Percentiles rank a stretch among this genome's conserved stretches.
phyloP scores from a whole-genome alignment of 30 jellyfish, hydroid and myxozoan genomes.

The Pseudorhiza aurosa region DNA sequence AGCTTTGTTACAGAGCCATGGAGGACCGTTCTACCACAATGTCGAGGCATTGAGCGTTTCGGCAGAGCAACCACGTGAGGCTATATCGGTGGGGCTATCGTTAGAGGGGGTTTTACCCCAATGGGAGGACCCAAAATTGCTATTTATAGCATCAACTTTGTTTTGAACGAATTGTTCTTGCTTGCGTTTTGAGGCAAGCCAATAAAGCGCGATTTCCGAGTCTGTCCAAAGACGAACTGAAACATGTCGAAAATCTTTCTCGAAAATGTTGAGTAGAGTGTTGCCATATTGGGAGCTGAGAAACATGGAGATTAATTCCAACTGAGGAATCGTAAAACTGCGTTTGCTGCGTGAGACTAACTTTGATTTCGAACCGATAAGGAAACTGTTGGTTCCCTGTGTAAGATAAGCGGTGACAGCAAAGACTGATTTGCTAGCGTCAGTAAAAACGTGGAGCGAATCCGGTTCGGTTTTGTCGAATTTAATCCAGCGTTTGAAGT shows the following conservation, averaged over 20 bases:
- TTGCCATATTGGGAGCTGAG: conserved; percentile 24
- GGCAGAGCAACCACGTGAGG: not conserved
- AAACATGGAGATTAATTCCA: not conserved
- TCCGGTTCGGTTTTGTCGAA: not conserved
- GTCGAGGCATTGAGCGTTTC: not conserved
- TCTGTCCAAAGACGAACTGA: conserved; percentile 41
- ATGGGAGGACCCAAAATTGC: not conserved
- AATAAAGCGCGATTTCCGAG: conserved; percentile 28
- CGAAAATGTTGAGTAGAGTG: not conserved
- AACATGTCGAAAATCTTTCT: conserved; percentile 9
- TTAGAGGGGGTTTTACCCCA: conserved; percentile 41
- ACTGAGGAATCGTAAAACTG: not conserved
- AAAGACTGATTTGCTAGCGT: conserved; percentile 16
- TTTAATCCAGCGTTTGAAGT: conserved; percentile 25
- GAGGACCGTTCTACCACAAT: not conserved
- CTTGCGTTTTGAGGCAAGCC: conserved; percentile 27
- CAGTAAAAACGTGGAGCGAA: conserved; percentile 20
- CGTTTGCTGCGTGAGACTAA: not conserved
- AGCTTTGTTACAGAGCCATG: conserved; percentile 15
- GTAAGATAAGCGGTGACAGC: conserved; percentile 32
- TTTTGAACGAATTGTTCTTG: not conserved
- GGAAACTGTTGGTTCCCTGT: conserved; percentile 15
- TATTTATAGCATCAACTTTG: not conserved
- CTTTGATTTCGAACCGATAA: not conserved
- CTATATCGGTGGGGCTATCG: not conserved